A percentile compares a stretch with the other conserved stretches of the same genome.
phyloP scores from a whole-genome alignment of 2,113 vertebrate species.

The Dipodomys spectabilis region DNA sequence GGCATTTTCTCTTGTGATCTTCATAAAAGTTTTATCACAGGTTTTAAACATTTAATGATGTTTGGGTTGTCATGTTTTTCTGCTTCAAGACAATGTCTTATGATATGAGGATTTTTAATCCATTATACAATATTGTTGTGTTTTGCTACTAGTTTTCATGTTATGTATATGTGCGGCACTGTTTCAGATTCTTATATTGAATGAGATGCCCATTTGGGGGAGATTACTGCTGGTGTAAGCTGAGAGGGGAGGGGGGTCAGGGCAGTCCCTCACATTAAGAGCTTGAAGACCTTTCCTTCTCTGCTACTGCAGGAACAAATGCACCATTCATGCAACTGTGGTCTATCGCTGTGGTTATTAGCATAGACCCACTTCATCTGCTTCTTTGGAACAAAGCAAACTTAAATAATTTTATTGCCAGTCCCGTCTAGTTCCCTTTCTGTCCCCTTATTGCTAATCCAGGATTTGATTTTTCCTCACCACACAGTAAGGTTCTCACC shows the following conservation, averaged over 20 bases:
- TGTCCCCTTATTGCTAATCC: not conserved
- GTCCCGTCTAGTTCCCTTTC: not conserved
- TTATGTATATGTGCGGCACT: not conserved
- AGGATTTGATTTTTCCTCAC: not conserved
- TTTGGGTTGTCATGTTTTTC: slow-evolving; percentile 1
- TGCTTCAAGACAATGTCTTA: not conserved
- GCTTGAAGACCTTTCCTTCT: not conserved
- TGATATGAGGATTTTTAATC: not conserved
- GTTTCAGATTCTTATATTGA: not conserved
- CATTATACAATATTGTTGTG: not conserved
- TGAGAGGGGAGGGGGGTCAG: not conserved
- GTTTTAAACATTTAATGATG: not conserved
- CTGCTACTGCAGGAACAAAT: not conserved
- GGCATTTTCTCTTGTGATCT: not conserved
- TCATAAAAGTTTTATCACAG: not conserved
- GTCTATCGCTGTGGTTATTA: not conserved
- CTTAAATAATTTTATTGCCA: not conserved
- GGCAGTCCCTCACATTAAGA: not conserved
- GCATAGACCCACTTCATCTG: not conserved
- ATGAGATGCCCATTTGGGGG: not conserved
- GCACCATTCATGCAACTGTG: not conserved
- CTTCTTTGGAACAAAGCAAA: not conserved
- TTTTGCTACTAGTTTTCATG: not conserved
- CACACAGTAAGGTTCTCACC: not conserved
- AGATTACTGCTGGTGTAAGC: not conserved